Base-by-base conservation (phyloP, 2,797 vertebrate species). In the Cirrhinus molitorella region DNA sequence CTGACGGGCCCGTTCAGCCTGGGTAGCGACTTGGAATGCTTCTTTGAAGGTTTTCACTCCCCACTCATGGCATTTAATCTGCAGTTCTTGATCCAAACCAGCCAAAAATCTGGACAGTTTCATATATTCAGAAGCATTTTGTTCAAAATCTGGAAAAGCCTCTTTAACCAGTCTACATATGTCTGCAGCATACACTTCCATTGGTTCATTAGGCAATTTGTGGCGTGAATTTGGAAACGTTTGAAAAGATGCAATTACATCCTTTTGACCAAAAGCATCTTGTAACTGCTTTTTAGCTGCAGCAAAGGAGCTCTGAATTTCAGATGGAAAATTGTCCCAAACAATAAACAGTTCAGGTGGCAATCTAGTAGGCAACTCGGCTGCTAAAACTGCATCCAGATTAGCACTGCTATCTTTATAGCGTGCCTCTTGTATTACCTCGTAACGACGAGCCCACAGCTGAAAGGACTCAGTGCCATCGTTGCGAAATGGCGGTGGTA, bases 141-240 rank as follows among this genome's bases (percentile, higher is more conserved):
- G 71, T 37, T 80, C 45, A 31, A 83, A 83, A 63, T 83, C 77
- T 1, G 53, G 81, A n/a, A 80, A 76, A 43, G 77, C 81, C 13
- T 83, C 81, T 63, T 80, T 86, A 10, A 86, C 70, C 5, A 80
- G 37, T 19, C 68, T 63, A 67, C 81, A 83, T 19, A 79, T 49
- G 17, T 83, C 75, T 37, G 80, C 75, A 12, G 85, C 68, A 65
- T 86, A 79, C 23, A 80, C 61, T 53, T 85, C 70, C 28, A 85
- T 63, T 10, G 68, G 57, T 55, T 85, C 78, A 45, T 68, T 80
- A 1, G 68, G 31, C 17, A 80, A 28, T 67, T 72, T 86, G 16
- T 73, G 45, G 5, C 25, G 1, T 31, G 75, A 66, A 68, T 83
- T 83, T 2, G 81, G 21, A 47, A 83, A 83, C 28, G n/a, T 67